Base-by-base conservation (phyloP, 2,113 vertebrate species). In the Channa argus region DNA sequence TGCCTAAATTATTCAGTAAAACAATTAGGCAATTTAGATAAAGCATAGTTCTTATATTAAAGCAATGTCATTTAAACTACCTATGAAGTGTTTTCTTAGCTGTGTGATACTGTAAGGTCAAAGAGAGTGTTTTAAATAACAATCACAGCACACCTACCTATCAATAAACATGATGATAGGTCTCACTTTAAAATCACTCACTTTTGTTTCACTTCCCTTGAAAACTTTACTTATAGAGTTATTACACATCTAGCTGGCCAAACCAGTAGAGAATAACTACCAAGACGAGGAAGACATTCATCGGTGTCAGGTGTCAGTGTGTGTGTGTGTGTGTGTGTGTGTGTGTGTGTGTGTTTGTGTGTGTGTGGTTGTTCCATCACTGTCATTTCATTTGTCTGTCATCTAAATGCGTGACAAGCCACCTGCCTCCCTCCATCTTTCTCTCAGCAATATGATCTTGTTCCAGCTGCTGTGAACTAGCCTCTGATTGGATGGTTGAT, bases 401-500 rank as follows among this genome's bases (percentile, higher is more conserved):
- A 49, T 73, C 24, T 38, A 41, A 36, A 45, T 76, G 73, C 1
- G 74, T 89, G 86, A 73, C 74, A 72, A 45, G 12, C 60, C 5
- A 14, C 3, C 59, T 6, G 37, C 12, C 34, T 49, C 51, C 45
- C 2, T 55, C 45, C 44, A 4, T 50, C 69, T 37, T 79, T 73
- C 84, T 86, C 80, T 74, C 6, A 0, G 5, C 0, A 6, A 2
- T 47, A 15, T 37, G 50, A 67, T 76, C 4, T 73, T 3, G 0
- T 3, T 45, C 43, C 47, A 14, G 51, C 34, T 44, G 34, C 78
- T 69, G 46, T 88, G 75, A 86, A 82, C 33, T 50, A 74, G 39
- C 5, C 12, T 13, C 80, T 91, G 74, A 89, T 88, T 89, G 59
- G 53, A 67, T 79, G 63, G 76, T 49, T 83, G 70, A 89, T 80